phyloP scores from a whole-genome alignment of 1,140 invertebrate genomes.

The Papilio xuthus region DNA sequence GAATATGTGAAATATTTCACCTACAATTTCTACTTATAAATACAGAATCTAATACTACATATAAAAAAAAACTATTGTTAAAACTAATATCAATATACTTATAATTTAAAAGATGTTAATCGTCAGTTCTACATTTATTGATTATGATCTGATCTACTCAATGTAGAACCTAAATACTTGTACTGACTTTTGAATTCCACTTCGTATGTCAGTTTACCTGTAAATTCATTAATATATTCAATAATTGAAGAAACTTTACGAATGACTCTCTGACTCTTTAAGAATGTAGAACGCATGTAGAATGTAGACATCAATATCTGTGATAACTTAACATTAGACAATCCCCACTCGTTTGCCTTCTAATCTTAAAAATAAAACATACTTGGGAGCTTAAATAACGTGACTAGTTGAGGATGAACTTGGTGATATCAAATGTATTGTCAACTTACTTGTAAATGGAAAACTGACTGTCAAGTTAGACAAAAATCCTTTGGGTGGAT shows the following conservation, averaged over 20 bases:
- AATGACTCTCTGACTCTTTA: no score
- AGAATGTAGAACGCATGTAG: no score
- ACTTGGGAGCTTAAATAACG: neutral
- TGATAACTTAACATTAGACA: no score
- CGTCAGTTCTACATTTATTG: constrained; percentile 41
- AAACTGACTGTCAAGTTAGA: constrained; percentile 92
- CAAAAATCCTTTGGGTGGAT: constrained; percentile 91
- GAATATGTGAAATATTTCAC: neutral
- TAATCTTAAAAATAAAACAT: neutral
- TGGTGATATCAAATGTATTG: constrained; percentile 1
- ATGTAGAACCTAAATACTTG: constrained; percentile 71
- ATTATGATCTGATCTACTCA: constrained; percentile 40
- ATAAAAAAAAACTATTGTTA: neutral
- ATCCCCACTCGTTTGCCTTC: no score
- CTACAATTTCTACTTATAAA: constrained; percentile 7
- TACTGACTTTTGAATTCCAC: constrained; percentile 73
- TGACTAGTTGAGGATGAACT: neutral
- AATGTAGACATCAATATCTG: neutral
- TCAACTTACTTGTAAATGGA: constrained; percentile 91
- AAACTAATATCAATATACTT: constrained; percentile 2
- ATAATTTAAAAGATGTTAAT: constrained; percentile 32
- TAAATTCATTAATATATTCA: constrained; percentile 47
- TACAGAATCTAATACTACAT: neutral
- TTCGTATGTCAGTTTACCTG: constrained; percentile 68
- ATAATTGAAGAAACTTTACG: neutral